These are phyloP conservation scores for Actinopyga echinites DNA, from an alignment of 53 echinoderm and acorn worm genomes.

Conservation along the genomic window DNA sequence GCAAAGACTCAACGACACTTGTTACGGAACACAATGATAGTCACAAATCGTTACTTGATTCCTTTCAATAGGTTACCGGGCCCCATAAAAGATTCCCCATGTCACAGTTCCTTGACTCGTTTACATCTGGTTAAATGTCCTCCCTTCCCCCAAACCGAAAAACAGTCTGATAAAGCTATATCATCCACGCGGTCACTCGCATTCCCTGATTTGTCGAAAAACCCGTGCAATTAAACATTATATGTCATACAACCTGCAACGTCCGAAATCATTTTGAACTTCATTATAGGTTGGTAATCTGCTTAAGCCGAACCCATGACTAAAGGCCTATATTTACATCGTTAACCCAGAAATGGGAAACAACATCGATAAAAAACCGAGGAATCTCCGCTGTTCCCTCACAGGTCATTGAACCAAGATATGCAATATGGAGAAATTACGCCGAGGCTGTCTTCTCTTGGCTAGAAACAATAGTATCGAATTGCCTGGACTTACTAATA, in stretches of 20 bases:
- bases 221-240: constrained; percentile 28
- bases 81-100: too few relatives aligned
- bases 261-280: constrained; percentile 29
- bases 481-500: too few relatives aligned
- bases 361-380: constrained; percentile 23
- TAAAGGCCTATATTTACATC: constrained; percentile 42
- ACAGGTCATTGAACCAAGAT: constrained; percentile 33
- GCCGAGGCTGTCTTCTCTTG: neutral
- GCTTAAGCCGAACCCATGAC: constrained; percentile 32
- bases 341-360: constrained; percentile 37
- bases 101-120: too few relatives aligned
- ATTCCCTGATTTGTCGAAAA: neutral
- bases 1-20: too few relatives aligned
- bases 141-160: too few relatives aligned
- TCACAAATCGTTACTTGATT: too few relatives aligned
- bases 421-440: constrained; percentile 25
- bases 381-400: neutral
- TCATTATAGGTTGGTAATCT: constrained; percentile 29
- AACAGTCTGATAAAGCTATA: too few relatives aligned
- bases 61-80: too few relatives aligned
- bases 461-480: neutral
- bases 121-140: too few relatives aligned
- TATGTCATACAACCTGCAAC: neutral
- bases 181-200: too few relatives aligned
- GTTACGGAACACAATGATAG: too few relatives aligned